These are phyloP conservation scores for Dione vanillae DNA, from an alignment of 2,888 invertebrate genomes.

Conservation along the genomic window DNA sequence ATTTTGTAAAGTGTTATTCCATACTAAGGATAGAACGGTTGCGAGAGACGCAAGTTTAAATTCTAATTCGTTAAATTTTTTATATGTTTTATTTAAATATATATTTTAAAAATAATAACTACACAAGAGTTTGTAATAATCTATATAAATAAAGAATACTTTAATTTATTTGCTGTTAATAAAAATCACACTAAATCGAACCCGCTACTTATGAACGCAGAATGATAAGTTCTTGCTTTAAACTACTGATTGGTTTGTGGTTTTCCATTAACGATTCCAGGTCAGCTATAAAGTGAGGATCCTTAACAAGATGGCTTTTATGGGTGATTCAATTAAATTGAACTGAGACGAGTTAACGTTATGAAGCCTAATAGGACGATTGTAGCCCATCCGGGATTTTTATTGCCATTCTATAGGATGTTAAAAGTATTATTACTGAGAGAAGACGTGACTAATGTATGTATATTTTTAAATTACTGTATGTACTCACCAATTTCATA, in stretches of 20 bases:
- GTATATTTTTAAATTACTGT: too few relatives aligned
- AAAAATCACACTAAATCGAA: neutral
- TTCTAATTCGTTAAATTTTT: too few relatives aligned
- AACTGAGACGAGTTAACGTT: slow-evolving; percentile 25
- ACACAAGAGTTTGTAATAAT: too few relatives aligned
- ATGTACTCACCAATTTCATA: too few relatives aligned
- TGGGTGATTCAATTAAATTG: slow-evolving; percentile 37
- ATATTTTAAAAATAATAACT: too few relatives aligned
- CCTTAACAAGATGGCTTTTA: slow-evolving; percentile 38
- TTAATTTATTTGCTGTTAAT: too few relatives aligned
- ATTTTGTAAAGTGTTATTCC: too few relatives aligned
- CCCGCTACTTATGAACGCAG: neutral
- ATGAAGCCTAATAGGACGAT: slow-evolving; percentile 17
- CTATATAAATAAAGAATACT: too few relatives aligned
- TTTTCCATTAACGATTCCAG: slow-evolving; percentile 30
- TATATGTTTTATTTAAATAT: too few relatives aligned
- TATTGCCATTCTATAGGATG: slow-evolving; percentile 18
- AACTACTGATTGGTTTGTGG: slow-evolving; percentile 15
- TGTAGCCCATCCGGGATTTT: slow-evolving; percentile 13
- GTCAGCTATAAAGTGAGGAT: slow-evolving; percentile 29
- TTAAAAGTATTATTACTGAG: neutral
- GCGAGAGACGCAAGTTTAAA: too few relatives aligned
- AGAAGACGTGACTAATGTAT: neutral
- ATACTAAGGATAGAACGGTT: too few relatives aligned
- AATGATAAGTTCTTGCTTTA: slow-evolving; percentile 2